Percentiles rank a stretch among this genome's conserved stretches.
phyloP scores from a whole-genome alignment of 1,140 invertebrate species.

The Diachasma alloeum region DNA sequence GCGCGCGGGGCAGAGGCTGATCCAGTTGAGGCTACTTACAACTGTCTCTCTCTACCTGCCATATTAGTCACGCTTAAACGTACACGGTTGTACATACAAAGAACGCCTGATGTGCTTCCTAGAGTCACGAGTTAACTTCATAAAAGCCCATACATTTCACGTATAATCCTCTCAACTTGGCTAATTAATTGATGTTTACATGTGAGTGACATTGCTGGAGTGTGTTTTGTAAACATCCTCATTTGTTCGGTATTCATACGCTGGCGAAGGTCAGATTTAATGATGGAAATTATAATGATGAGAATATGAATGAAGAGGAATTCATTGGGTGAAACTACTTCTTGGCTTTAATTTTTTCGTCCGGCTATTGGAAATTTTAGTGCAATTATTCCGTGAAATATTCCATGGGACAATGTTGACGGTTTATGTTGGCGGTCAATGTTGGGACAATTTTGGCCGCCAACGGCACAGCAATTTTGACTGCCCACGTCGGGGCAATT shows the following conservation, averaged over 20 bases:
- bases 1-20: conserved; percentile 28
- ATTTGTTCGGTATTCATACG: conserved; percentile 18
- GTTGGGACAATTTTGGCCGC: too few species aligned
- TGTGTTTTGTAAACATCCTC: neutral
- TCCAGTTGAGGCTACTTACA: conserved; percentile 51
- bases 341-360: too few species aligned
- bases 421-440: too few species aligned
- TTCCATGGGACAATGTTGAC: too few species aligned
- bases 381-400: too few species aligned
- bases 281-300: too few species aligned
- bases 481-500: too few species aligned
- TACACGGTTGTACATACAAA: conserved; percentile 30
- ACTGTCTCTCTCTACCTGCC: conserved; percentile 34
- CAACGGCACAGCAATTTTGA: too few species aligned
- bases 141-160: neutral
- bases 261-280: too few species aligned
- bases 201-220: neutral
- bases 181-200: conserved; percentile 55
- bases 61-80: conserved; percentile 56
- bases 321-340: too few species aligned
- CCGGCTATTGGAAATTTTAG: too few species aligned
- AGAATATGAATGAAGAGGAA: too few species aligned
- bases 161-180: neutral
- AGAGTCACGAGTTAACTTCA: conserved; percentile 9
- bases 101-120: neutral